Conservation (phyloP, 2,797 vertebrate species). For the Novumbra hubbsi region DNA sequence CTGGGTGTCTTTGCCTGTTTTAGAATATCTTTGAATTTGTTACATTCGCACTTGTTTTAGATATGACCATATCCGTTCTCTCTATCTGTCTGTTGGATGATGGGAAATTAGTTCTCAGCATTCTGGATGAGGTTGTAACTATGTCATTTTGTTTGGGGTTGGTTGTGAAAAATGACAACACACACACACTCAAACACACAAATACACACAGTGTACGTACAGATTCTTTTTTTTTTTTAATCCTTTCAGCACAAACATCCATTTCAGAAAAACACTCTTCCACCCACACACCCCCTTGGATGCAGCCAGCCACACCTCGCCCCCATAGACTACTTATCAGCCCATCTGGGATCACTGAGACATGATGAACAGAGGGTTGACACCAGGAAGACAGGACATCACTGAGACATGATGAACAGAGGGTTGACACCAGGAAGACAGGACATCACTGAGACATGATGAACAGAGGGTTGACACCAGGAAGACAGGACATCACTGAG, state of each 20-base stretch:
- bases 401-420: no score
- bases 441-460: no score
- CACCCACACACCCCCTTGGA: slow-evolving; percentile 59
- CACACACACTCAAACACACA: slow-evolving; percentile 15
- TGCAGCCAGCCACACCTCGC: slow-evolving; percentile 65
- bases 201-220: slow-evolving; percentile 8
- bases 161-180: slow-evolving; percentile 15
- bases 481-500: slow-evolving; percentile 24
- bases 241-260: slow-evolving; percentile 37
- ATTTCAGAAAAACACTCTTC: slow-evolving; percentile 36
- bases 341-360: slow-evolving; percentile 77
- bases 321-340: slow-evolving; percentile 71
- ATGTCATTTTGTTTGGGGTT: neutral
- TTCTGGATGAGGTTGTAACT: neutral
- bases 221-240: no score
- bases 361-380: slow-evolving; percentile 70
- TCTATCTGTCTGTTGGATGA: neutral
- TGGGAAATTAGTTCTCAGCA: neutral
- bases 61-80: neutral
- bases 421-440: no score
- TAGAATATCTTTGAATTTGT: neutral
- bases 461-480: slow-evolving; percentile 63
- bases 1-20: neutral
- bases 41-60: neutral
- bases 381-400: slow-evolving; percentile 41